Percentiles rank a stretch among this genome's conserved stretches.
phyloP scores from a whole-genome alignment of 2,888 invertebrate species.

The Limnephilus marmoratus region DNA sequence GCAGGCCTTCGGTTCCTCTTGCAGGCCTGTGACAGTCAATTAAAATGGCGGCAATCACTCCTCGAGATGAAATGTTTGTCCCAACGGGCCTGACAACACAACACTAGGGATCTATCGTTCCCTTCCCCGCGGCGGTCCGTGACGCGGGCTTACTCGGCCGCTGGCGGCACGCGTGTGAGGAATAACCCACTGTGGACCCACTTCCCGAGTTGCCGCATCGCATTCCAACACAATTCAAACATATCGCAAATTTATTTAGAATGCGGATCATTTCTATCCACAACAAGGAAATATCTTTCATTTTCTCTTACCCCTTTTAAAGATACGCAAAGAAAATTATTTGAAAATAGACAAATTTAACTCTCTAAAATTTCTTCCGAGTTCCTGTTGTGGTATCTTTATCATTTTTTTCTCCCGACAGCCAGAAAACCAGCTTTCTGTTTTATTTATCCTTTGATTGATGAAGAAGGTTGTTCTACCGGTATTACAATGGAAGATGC shows the following conservation, averaged over 20 bases:
- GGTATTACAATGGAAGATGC: too few relatives aligned
- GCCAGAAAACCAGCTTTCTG: too few relatives aligned
- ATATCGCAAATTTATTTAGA: not conserved
- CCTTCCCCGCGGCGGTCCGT: conserved; percentile 68
- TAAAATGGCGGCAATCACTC: conserved; percentile 28
- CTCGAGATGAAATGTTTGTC: not conserved
- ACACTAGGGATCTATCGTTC: conserved; percentile 67
- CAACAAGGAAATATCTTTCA: not conserved
- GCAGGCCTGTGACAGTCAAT: not conserved
- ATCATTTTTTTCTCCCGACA: too few relatives aligned
- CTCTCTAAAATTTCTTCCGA: too few relatives aligned
- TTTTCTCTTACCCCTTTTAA: not conserved
- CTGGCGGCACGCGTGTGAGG: conserved; percentile 69
- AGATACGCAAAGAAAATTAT: too few relatives aligned
- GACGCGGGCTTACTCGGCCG: conserved; percentile 70
- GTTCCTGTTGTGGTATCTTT: too few relatives aligned
- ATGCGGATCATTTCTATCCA: not conserved
- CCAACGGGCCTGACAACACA: conserved; percentile 52
- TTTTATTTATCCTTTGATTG: not conserved
- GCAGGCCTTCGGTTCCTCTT: not conserved
- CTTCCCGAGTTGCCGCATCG: conserved; percentile 61
- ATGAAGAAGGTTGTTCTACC: too few relatives aligned
- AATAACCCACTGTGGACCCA: conserved; percentile 39
- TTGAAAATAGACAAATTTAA: too few relatives aligned
- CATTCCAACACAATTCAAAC: conserved; percentile 21